Conservation (phyloP, 2,888 invertebrate genomes). For the Terebella lapidaria region DNA sequence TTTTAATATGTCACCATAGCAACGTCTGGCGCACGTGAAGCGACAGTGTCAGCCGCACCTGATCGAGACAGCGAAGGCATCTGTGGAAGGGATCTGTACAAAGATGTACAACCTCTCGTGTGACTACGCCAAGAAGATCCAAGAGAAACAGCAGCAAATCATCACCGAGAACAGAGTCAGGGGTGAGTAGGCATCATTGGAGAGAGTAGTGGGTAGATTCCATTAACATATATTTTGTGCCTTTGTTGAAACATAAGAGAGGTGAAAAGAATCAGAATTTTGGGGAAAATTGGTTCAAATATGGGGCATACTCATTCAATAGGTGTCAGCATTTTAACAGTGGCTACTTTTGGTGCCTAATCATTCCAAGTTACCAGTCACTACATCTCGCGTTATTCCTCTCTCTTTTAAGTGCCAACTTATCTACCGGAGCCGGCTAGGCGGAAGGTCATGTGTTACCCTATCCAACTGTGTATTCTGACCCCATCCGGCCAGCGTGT, state of each 20-base stretch:
- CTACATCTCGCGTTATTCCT: no score
- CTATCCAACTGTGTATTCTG: constrained; percentile 82
- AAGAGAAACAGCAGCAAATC: constrained; percentile 77
- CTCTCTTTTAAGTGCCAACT: neutral
- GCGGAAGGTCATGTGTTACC: constrained; percentile 87
- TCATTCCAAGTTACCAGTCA: no score
- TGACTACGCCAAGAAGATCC: constrained; percentile 85
- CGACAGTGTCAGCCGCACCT: constrained; percentile 94
- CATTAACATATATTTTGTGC: no score
- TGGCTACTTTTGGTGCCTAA: no score
- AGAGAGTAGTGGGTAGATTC: no score
- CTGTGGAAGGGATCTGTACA: constrained; percentile 89
- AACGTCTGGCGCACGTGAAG: constrained; percentile 81
- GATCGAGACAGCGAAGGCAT: constrained; percentile 86
- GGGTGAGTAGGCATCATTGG: constrained; percentile 12
- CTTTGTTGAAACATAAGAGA: no score
- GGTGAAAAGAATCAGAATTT: neutral
- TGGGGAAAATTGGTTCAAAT: neutral
- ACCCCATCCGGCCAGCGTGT: constrained; percentile 80
- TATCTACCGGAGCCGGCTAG: neutral
- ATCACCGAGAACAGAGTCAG: constrained; percentile 68
- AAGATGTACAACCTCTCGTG: constrained; percentile 89
- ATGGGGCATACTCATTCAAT: no score
- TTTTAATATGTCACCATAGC: constrained; percentile 56
- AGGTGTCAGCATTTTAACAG: no score